A percentile compares a stretch with the other conserved stretches of the same genome.
Conservation (phyloP, 2,113 vertebrate species). For the Anoura caudifer region DNA sequence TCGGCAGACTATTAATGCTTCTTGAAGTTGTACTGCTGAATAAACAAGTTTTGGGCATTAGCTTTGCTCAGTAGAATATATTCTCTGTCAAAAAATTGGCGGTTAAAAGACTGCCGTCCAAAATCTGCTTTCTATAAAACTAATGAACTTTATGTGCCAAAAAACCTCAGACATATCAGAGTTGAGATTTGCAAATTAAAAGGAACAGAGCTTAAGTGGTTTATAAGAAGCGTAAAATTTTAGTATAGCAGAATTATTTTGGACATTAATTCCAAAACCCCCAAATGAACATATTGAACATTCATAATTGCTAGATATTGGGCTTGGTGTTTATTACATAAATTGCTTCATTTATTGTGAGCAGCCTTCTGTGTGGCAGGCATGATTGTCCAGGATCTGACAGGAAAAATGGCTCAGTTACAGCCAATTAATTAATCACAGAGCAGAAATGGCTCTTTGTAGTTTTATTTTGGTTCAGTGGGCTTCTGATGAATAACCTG, state of each 20-base stretch:
- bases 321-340: not conserved
- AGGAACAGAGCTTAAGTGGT: conserved; percentile 34
- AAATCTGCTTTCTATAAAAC: conserved; percentile 60
- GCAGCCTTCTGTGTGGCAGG: not conserved
- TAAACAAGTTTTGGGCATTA: conserved; percentile 53
- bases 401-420: not conserved
- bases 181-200: conserved; percentile 52
- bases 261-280: not conserved
- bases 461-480: not conserved
- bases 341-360: not conserved
- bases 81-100: not conserved
- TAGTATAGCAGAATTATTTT: conserved; percentile 36
- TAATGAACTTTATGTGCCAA: conserved; percentile 58
- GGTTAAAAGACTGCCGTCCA: conserved; percentile 19
- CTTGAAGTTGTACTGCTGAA: conserved; percentile 60
- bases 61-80: conserved; percentile 51
- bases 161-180: conserved; percentile 16
- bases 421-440: not conserved
- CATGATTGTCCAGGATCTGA: not conserved
- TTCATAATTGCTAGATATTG: not conserved
- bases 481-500: not conserved
- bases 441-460: not conserved
- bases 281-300: not conserved
- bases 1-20: conserved; percentile 41
- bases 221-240: conserved; percentile 32